phyloP scores from a whole-genome alignment of 2,113 vertebrate species.

The Ageneiosus marmoratus region DNA sequence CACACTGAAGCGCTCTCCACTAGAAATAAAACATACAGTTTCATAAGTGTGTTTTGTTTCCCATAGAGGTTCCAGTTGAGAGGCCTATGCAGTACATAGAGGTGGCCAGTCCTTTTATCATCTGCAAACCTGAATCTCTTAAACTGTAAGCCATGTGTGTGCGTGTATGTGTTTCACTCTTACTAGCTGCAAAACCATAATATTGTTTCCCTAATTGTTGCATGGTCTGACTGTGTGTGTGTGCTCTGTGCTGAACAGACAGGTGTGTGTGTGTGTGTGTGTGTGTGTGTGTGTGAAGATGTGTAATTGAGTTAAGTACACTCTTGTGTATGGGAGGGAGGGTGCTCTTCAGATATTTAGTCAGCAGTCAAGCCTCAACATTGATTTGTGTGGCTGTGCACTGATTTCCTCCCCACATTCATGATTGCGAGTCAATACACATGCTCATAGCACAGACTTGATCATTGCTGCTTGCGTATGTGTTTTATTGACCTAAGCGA shows the following conservation, averaged over 20 bases:
- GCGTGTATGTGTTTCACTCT: background rate
- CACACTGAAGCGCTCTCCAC: background rate
- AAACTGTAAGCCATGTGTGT: slow-evolving; percentile 55
- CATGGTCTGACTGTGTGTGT: background rate
- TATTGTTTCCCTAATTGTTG: background rate
- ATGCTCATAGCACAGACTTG: background rate
- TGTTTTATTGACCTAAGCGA: background rate
- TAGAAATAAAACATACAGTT: background rate
- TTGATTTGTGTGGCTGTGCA: slow-evolving; percentile 9
- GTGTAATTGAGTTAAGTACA: slow-evolving; percentile 30
- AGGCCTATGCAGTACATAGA: slow-evolving; percentile 68
- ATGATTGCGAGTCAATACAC: slow-evolving; percentile 11
- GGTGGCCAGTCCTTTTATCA: slow-evolving; percentile 70
- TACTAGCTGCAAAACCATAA: background rate
- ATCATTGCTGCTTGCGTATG: background rate
- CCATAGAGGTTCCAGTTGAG: slow-evolving; percentile 59
- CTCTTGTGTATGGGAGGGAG: slow-evolving; percentile 21
- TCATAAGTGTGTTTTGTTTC: background rate
- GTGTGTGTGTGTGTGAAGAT: slow-evolving; percentile 5
- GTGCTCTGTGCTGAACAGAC: background rate
- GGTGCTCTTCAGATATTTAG: slow-evolving; percentile 27
- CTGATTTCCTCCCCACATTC: background rate
- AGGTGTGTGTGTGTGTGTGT: slow-evolving; percentile 22
- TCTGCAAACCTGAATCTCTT: slow-evolving; percentile 31
- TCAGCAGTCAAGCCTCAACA: slow-evolving; percentile 11